Evolutionary conservation across 2,888 invertebrate species (phyloP), one percentile per base, ranked within the genome.

Genomic region (Dynastes tityus): DNA sequence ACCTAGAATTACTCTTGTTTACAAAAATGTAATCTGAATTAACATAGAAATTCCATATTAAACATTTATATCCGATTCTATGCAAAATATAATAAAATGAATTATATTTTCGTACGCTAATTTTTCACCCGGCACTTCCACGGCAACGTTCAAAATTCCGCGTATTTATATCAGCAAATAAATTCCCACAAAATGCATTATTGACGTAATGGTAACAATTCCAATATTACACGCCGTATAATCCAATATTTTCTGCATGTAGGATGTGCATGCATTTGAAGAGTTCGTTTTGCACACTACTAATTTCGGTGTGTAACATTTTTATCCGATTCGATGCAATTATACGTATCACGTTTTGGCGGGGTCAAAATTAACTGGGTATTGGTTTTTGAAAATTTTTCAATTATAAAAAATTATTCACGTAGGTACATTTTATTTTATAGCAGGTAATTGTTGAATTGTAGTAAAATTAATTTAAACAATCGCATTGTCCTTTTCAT

Each of bases 111-210:
- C 45, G 3, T 45, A 8, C 11, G 45, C 0, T 45, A 45, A 45
- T 45, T 45, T 45, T 45, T 45, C 45, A 9, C 11, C 45, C 45
- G 45, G 8, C 2, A 11, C 2, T 11, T 45, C 8, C 45, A 45
- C 45, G 45, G 9, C 45, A 45, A 45, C 22, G 22, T 58, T 58
- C 1, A 58, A 63, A 63, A 63, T 63, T 63, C 29, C 63, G 29
- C 13, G 32, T 32, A 63, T 63, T 63, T 63, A 32, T 63, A 63
- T 63, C 63, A 29, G 27, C 63, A 63, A 67, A 67, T 67, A 67
- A 16, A 67, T 67, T 16, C 16, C 22, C 16, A 49, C 67, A 67
- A 45, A 45, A 67, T 67, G 32, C 22, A 22, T 67, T 67, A 45
- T 49, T 67, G 67, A 67, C 45, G 22, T 45, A 45, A 45, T 45